phyloP scores from a whole-genome alignment of 1,140 invertebrate species.

The Lepidurus arcticus region DNA sequence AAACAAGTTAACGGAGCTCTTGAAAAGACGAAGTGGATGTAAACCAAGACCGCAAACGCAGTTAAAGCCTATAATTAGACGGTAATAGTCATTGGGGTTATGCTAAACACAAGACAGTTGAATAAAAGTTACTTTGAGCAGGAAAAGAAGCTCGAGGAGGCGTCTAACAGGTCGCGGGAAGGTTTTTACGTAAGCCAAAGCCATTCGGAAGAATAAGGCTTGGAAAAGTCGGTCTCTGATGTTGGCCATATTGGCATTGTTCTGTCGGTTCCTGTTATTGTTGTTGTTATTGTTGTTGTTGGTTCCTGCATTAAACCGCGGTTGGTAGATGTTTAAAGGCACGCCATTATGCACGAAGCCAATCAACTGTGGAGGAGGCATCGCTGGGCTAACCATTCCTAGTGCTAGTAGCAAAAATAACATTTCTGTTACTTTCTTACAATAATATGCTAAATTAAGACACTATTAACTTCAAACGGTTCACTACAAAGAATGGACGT shows the following conservation, averaged over 20 bases:
- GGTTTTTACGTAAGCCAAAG: conserved; percentile 79
- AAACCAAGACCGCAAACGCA: conserved; percentile 84
- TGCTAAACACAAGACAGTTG: conserved; percentile 9
- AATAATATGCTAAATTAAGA: neutral
- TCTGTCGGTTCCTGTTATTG: conserved; percentile 24
- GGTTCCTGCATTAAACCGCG: conserved; percentile 7
- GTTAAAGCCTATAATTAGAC: conserved; percentile 61
- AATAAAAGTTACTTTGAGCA: conserved; percentile 63
- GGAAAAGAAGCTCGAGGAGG: conserved; percentile 82
- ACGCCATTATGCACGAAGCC: neutral
- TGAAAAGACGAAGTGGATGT: conserved; percentile 92
- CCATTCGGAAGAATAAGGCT: conserved; percentile 85
- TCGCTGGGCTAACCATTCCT: neutral
- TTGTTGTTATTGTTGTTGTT: conserved; percentile 32
- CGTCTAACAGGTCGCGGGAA: conserved; percentile 79
- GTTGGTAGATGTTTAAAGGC: conserved; percentile 5
- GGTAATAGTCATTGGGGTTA: neutral
- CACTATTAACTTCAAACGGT: neutral
- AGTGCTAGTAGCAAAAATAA: neutral
- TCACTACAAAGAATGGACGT: too few relatives aligned
- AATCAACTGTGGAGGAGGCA: neutral
- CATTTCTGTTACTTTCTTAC: neutral
- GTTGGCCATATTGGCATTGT: conserved; percentile 42
- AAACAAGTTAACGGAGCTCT: conserved; percentile 88
- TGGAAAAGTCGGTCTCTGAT: conserved; percentile 91